These are phyloP conservation scores for Zaprionus africanus DNA, from an alignment of 1,140 invertebrate species.

Conservation along the genomic window DNA sequence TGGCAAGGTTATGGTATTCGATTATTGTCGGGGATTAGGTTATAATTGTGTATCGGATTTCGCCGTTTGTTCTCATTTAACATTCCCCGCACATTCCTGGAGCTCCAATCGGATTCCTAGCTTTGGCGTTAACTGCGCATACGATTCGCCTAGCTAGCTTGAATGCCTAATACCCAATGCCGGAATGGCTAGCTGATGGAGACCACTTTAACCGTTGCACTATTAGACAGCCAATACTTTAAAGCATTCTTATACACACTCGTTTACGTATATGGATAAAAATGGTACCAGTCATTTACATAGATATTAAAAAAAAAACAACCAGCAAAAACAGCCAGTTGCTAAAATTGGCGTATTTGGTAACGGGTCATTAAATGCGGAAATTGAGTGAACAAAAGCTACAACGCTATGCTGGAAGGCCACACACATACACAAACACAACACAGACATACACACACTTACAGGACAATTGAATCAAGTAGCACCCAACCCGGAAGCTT, in stretches of 20 bases:
- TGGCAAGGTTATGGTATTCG: constrained; percentile 65
- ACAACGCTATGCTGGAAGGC: constrained; percentile 71
- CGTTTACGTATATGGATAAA: background rate
- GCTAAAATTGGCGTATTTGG: constrained; percentile 70
- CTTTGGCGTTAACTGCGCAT: constrained; percentile 28
- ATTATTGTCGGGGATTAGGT: constrained; percentile 76
- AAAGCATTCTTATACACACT: background rate
- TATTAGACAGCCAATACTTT: background rate
- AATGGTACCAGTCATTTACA: background rate
- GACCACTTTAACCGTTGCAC: background rate
- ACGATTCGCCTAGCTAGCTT: constrained; percentile 8
- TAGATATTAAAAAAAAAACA: constrained; percentile 2
- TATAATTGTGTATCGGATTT: constrained; percentile 80
- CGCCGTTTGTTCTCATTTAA: constrained; percentile 71
- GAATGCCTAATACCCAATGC: background rate
- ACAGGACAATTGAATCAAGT: constrained; percentile 17
- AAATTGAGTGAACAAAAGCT: constrained; percentile 84
- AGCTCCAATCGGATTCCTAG: background rate
- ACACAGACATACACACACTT: constrained; percentile 8
- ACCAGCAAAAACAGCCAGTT: constrained; percentile 21
- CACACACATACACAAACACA: constrained; percentile 44
- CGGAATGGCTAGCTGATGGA: background rate
- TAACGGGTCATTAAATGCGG: constrained; percentile 83
- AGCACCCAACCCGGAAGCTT: constrained; percentile 52
- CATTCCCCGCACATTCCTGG: constrained; percentile 28